These are phyloP conservation scores for Polypterus senegalus DNA, from an alignment of 2,113 vertebrate genomes.

Conservation along the genomic window DNA sequence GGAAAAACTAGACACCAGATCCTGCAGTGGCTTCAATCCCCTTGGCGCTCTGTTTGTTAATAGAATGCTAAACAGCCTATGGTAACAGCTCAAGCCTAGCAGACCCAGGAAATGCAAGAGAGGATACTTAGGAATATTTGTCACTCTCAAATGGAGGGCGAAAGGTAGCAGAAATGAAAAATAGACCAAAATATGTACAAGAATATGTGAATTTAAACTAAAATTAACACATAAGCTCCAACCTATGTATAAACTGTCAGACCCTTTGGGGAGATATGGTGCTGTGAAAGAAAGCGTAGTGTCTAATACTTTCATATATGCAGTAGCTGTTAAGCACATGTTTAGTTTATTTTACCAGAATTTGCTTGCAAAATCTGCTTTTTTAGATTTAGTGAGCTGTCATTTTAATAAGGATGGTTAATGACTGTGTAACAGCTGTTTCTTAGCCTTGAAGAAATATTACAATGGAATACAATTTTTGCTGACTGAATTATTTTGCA, in stretches of 20 bases:
- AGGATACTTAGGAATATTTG: conserved; percentile 24
- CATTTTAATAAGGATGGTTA: neutral
- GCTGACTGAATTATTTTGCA: neutral
- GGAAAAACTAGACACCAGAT: conserved; percentile 14
- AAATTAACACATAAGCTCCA: conserved; percentile 21
- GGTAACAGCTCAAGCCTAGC: conserved; percentile 13
- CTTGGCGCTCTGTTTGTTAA: conserved; percentile 25
- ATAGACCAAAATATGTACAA: conserved; percentile 23
- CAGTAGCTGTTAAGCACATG: neutral
- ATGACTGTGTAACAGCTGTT: conserved; percentile 1
- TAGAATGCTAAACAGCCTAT: conserved; percentile 25
- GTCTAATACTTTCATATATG: neutral
- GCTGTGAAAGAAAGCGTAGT: conserved; percentile 10
- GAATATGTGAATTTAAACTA: conserved; percentile 30
- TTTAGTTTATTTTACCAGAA: neutral
- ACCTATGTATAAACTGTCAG: conserved; percentile 13
- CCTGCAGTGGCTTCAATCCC: conserved; percentile 22
- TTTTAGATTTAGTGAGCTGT: neutral
- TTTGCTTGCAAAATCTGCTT: neutral
- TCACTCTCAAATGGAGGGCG: conserved; percentile 20
- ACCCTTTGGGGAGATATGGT: conserved; percentile 15
- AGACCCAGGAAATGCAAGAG: conserved; percentile 6
- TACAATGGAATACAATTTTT: neutral
- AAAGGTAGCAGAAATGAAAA: conserved; percentile 16
- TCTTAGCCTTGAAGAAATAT: neutral